A percentile compares a stretch with the other conserved stretches of the same genome.
Evolutionary conservation across 2,113 vertebrate genomes (phyloP).

Genomic region (Cichladusa arquata): DNA sequence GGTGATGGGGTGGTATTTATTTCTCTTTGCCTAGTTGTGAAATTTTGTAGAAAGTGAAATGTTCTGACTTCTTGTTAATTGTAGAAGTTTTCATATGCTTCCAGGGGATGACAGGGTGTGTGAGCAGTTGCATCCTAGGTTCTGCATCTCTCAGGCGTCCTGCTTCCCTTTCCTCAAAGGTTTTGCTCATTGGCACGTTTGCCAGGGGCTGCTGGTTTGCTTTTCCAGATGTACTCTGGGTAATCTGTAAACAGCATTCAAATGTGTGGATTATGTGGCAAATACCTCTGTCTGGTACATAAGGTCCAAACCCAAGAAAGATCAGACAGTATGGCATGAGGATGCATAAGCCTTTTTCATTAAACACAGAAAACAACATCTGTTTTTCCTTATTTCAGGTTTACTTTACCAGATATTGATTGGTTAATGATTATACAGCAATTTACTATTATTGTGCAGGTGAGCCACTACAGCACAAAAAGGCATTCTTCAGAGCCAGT

Average conservation of each 20-base stretch:
- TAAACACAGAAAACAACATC: slow-evolving; percentile 45
- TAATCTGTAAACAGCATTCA: not conserved
- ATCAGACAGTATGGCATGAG: not conserved
- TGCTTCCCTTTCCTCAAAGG: not conserved
- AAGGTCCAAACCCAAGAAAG: not conserved
- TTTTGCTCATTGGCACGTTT: not conserved
- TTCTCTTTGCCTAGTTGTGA: not conserved
- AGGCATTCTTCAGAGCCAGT: not conserved
- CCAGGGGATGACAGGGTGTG: not conserved
- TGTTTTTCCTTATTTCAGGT: slow-evolving; percentile 44
- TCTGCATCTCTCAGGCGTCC: not conserved
- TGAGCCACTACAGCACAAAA: not conserved
- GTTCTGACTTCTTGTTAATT: not conserved
- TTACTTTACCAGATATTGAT: slow-evolving; percentile 43
- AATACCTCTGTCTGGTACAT: not conserved
- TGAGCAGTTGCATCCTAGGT: not conserved
- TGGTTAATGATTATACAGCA: not conserved
- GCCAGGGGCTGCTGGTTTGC: not conserved
- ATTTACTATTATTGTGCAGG: slow-evolving; percentile 23
- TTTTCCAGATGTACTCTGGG: not conserved
- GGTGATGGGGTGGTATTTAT: not conserved
- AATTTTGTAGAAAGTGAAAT: not conserved
- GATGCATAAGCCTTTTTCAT: slow-evolving; percentile 50
- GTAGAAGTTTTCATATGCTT: not conserved
- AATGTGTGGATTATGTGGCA: not conserved